Conservation (phyloP, 2,797 vertebrate genomes). For the Pantherophis vulpinus region DNA sequence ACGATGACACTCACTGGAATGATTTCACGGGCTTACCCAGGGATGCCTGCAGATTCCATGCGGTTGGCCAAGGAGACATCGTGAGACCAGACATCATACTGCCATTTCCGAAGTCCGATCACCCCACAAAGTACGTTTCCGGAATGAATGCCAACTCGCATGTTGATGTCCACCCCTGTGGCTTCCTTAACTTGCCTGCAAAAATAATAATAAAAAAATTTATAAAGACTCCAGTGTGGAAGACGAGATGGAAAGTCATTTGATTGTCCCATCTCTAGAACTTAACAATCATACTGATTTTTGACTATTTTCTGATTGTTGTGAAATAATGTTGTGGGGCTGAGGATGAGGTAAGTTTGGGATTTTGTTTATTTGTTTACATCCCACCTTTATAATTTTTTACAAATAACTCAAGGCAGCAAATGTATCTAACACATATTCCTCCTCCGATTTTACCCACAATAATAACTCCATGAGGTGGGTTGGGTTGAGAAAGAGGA, state of each 20-base stretch:
- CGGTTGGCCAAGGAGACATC: conserved; percentile 96
- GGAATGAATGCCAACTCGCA: conserved; percentile 96
- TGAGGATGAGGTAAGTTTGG: background rate
- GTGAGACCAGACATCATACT: conserved; percentile 98
- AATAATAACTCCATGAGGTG: no score
- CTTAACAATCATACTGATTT: background rate
- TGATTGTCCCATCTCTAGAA: background rate
- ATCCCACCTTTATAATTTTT: no score
- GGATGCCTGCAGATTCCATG: conserved; percentile 95
- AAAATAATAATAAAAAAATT: background rate
- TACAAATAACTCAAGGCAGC: no score
- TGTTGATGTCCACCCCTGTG: conserved; percentile 95
- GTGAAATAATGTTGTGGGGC: no score
- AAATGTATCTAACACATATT: no score
- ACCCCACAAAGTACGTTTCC: conserved; percentile 96
- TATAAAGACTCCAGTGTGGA: background rate
- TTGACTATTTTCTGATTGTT: background rate
- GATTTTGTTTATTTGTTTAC: background rate
- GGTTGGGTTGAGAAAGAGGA: no score
- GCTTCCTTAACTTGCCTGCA: conserved; percentile 91
- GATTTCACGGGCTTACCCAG: conserved; percentile 78
- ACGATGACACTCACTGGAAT: background rate
- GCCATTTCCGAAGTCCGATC: conserved; percentile 97
- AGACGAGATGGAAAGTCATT: accelerated
- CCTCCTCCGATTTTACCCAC: no score